Evolutionary conservation across 2,797 vertebrate genomes (phyloP).

Genomic region (Tolypeutes matacus): DNA sequence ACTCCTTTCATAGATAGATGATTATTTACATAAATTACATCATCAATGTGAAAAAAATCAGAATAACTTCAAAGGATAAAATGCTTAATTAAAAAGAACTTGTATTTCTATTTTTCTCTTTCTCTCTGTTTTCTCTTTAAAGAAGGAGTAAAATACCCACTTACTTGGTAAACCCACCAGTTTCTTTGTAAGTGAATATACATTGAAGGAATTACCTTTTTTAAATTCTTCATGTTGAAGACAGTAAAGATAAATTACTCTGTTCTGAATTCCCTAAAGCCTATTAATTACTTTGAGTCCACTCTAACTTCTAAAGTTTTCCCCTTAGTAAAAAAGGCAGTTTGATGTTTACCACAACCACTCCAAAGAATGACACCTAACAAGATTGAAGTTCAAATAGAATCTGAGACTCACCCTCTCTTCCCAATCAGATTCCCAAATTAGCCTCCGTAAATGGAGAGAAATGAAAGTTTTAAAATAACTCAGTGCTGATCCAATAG

Average conservation of each 20-base stretch:
- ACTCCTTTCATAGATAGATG: slow-evolving; percentile 91
- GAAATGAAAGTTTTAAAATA: slow-evolving; percentile 17
- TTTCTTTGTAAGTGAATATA: neutral
- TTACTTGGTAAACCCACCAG: slow-evolving; percentile 40
- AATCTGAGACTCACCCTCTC: neutral
- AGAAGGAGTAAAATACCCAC: slow-evolving; percentile 71
- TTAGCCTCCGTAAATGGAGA: neutral
- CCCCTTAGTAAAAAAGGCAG: neutral
- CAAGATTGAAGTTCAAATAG: slow-evolving; percentile 2
- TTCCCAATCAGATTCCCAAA: neutral
- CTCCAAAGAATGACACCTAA: neutral
- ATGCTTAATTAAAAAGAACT: slow-evolving; percentile 89
- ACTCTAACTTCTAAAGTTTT: slow-evolving; percentile 28
- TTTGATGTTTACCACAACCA: neutral
- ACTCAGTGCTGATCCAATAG: neutral
- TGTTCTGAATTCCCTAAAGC: neutral
- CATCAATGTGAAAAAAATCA: slow-evolving; percentile 89
- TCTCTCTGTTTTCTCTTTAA: slow-evolving; percentile 59
- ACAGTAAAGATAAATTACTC: neutral
- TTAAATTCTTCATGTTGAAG: neutral
- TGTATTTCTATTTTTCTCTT: slow-evolving; percentile 82
- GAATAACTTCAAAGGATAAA: slow-evolving; percentile 89
- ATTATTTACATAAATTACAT: slow-evolving; percentile 94
- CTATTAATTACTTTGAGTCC: neutral
- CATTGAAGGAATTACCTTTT: neutral